Percentiles rank a stretch among this genome's conserved stretches.
Evolutionary conservation across 2,797 vertebrate genomes (phyloP).

Genomic region (Melanotaenia nigrans): DNA sequence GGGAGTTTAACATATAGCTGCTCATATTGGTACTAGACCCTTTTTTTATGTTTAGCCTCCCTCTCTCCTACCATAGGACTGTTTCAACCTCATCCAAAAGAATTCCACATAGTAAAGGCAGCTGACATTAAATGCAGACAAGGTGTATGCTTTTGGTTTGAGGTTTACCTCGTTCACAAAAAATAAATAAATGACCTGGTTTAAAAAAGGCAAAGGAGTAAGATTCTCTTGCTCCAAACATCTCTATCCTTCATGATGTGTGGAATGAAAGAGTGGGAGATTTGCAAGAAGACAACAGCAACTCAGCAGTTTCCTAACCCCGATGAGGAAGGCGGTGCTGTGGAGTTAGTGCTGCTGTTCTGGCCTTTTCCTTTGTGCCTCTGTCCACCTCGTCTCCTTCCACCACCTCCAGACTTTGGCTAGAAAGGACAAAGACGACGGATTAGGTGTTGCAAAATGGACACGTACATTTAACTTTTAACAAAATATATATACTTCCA

Average conservation of each 20-base stretch:
- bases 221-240: slow-evolving; percentile 41
- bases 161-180: slow-evolving; percentile 43
- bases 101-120: slow-evolving; percentile 40
- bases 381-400: slow-evolving; percentile 83
- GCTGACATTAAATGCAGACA: slow-evolving; percentile 39
- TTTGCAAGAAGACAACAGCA: background rate
- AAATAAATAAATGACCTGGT: slow-evolving; percentile 25
- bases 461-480: background rate
- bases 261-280: slow-evolving; percentile 51
- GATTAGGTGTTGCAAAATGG: background rate
- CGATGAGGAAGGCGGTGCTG: slow-evolving; percentile 67
- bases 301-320: slow-evolving; percentile 77
- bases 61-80: slow-evolving; percentile 29
- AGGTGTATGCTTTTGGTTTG: slow-evolving; percentile 27
- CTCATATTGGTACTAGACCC: slow-evolving; percentile 52
- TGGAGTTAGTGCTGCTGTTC: slow-evolving; percentile 66
- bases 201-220: slow-evolving; percentile 48
- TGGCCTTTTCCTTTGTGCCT: slow-evolving; percentile 84
- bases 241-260: slow-evolving; percentile 32
- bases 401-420: slow-evolving; percentile 84
- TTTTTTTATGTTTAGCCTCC: slow-evolving; percentile 34
- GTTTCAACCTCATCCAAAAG: slow-evolving; percentile 14
- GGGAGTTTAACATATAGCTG: slow-evolving; percentile 67
- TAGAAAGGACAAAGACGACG: slow-evolving; percentile 39
- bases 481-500: background rate